Conservation (phyloP, 2,797 vertebrate species). For the Xiphophorus birchmanni region DNA sequence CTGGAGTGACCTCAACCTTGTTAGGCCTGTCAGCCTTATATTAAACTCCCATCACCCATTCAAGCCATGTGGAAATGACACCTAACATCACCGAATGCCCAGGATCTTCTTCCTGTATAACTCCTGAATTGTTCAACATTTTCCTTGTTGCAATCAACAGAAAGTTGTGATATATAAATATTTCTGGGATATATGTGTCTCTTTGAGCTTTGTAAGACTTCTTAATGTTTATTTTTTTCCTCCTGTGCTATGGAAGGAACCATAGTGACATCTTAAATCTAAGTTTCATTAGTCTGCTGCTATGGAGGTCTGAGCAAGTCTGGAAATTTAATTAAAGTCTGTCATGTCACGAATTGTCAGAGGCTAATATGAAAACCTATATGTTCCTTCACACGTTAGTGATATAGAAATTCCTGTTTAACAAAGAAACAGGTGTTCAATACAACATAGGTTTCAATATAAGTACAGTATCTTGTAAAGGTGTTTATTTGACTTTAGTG, state of each 20-base stretch:
- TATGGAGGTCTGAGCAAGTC: conserved; percentile 31
- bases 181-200: conserved; percentile 21
- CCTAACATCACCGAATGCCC: conserved; percentile 28
- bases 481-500: not conserved
- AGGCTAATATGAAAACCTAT: not conserved
- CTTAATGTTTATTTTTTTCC: not conserved
- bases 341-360: conserved; percentile 29
- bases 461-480: not conserved
- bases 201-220: conserved; percentile 16
- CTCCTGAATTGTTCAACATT: conserved; percentile 37
- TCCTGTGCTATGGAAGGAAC: conserved; percentile 20
- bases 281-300: conserved; percentile 39
- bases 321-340: conserved; percentile 34
- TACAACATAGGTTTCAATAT: not conserved
- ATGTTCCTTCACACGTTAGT: not conserved
- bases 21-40: conserved; percentile 79
- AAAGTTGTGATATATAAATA: conserved; percentile 32
- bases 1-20: conserved; percentile 77
- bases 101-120: conserved; percentile 38
- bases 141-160: conserved; percentile 59
- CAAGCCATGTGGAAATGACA: conserved; percentile 56
- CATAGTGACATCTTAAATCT: conserved; percentile 29
- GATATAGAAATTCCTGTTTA: not conserved
- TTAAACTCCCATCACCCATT: conserved; percentile 71
- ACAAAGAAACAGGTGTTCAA: not conserved